Evolutionary conservation across 2,797 vertebrate genomes (phyloP), one percentile per base, ranked within the genome.

Genomic region (Lepidocolaptes lacrymiger): DNA sequence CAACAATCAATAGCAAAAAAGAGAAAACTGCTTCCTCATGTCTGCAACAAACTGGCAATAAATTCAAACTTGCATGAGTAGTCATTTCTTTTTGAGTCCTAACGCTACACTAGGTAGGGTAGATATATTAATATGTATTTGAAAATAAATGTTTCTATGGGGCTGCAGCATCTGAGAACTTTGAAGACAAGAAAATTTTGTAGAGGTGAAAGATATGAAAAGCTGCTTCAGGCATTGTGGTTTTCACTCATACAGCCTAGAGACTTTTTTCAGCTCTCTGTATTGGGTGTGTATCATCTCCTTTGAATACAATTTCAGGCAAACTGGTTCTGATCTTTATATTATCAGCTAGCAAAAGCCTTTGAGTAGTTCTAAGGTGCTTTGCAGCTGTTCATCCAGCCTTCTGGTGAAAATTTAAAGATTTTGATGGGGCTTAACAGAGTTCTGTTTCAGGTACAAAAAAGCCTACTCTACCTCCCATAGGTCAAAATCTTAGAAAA

Each of bases 221-320:
- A 88, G 16, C n/a, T 88, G 75, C 91, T 95, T 92, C 78, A 62
- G 68, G 87, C 79, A 67, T 62, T 91, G 79, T 66, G 66, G 43
- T 73, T 92, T 84, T 46, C 55, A 73, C 21, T 89, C 73, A 41
- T 9, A 55, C 8, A 83, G 82, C 64, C 69, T 69, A 26, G 49
- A 83, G 58, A 68, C 37, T 77, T 88, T 95, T 85, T 78, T 54
- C 72, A 92, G 84, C 75, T 83, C 34, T 73, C 74, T 89, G 59
- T 55, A 71, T 85, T 93, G 90, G 73, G 94, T 88, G 67, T 36
- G 15, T 73, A 94, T 90, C 83, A 95, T 90, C 44, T 95, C 37
- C 58, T 91, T 87, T 85, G 83, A 95, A 90, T 93, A 68, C 13
- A 51, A 84, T 84, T 83, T 66, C 74, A 58, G 72, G 64, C 32